These are phyloP conservation scores for Chymomyza amoena DNA, from an alignment of 2,888 invertebrate species.

Conservation along the genomic window DNA sequence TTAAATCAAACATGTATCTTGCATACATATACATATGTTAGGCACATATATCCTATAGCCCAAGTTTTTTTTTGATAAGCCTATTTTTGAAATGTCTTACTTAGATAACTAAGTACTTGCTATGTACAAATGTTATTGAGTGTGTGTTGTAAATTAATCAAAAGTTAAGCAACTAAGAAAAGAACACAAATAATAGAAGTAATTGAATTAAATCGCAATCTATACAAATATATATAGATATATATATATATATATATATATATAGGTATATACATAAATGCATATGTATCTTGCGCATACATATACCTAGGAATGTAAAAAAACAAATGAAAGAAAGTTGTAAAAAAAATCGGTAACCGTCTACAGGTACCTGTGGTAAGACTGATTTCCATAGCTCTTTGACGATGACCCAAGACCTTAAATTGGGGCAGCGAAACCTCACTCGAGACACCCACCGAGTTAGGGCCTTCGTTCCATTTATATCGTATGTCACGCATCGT, in stretches of 20 bases:
- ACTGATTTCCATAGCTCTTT: constrained; percentile 97
- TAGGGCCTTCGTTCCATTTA: constrained; percentile 97
- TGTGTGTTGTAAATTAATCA: constrained; percentile 27
- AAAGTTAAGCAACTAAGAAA: constrained; percentile 33
- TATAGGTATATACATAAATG: constrained; percentile 22
- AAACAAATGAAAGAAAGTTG: constrained; percentile 15
- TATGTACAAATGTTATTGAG: constrained; percentile 35
- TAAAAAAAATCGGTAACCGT: constrained; percentile 78
- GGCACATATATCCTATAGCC: neutral
- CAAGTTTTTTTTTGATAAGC: neutral
- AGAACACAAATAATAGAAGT: neutral
- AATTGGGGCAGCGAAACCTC: constrained; percentile 98
- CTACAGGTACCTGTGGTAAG: constrained; percentile 94
- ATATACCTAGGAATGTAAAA: neutral
- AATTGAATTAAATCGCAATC: constrained; percentile 13
- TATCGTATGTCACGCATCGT: constrained; percentile 98
- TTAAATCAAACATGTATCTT: too few relatives aligned
- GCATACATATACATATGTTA: neutral
- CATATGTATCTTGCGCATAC: constrained; percentile 32
- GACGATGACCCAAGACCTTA: constrained; percentile 97
- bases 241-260: constrained; percentile 24
- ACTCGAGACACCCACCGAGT: constrained; percentile 96
- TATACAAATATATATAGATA: constrained; percentile 24
- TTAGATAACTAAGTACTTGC: constrained; percentile 1
- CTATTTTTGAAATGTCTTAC: constrained; percentile 16